Evolutionary conservation across 2,113 vertebrate genomes (phyloP), one percentile per base, ranked within the genome.

Genomic region (Rhizomys pruinosus): DNA sequence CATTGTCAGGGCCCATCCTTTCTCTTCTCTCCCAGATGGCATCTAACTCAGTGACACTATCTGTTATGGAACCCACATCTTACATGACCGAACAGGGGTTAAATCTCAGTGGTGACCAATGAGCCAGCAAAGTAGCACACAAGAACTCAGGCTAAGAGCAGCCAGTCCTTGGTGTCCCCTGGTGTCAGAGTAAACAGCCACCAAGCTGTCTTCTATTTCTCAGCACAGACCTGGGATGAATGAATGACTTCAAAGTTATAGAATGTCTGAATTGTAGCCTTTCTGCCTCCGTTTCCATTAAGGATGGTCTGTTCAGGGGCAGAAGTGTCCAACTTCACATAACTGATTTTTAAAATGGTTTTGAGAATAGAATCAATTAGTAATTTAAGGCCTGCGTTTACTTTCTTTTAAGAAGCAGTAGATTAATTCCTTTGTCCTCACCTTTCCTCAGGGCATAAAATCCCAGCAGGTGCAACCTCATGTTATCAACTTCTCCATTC

Each of bases 271-370:
- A n/a, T 27, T 10, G 16, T 22, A 12, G 34, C 66, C 19, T 52
- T 39, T 85, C 68, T 81, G 3, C 12, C 55, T 82, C 47, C 47
- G 74, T 93, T 86, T 69, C 9, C 37, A 11, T 44, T 32, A 81
- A 2, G 69, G 59, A 55, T 84, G 37, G 11, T 59, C 23, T 37
- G 3, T 63, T 32, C n/a, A 4, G 64, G 61, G 5, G n/a, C 47
- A 37, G 66, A 84, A 23, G 34, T n/a, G 20, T 61, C 57, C 47
- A 39, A 15, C 17, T 73, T 59, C 22, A 42, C 34, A 42, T 61
- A 34, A 23, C 71, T 68, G 76, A 47, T 73, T 86, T n/a, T 87
- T 81, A 81, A 88, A 73, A 92, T 85, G 68, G 32, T 63, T 79
- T 66, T 34, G 19, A 66, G 44, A 57, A 27, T 66, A 88, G 71